Conservation (phyloP, 2,113 vertebrate genomes). For the Actinemys pallida region DNA sequence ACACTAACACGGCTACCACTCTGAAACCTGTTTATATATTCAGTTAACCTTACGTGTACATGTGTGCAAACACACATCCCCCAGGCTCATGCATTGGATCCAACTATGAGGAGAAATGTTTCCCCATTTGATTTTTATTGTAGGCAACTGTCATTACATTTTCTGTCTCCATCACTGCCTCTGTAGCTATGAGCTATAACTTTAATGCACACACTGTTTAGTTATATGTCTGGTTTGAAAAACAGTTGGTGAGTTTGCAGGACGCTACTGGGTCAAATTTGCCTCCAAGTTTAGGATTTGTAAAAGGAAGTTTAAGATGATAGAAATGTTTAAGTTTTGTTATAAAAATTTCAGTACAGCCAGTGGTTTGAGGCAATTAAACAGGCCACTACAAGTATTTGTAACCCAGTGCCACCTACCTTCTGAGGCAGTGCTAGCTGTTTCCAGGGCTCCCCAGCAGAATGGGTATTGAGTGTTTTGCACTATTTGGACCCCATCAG, state of each 20-base stretch:
- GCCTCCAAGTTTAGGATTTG: neutral
- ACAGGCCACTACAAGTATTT: neutral
- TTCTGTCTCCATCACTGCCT: neutral
- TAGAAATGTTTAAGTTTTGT: neutral
- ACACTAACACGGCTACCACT: too few relatives aligned
- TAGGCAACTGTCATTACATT: neutral
- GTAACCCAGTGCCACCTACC: neutral
- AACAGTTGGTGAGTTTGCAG: neutral
- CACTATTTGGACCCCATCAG: too few relatives aligned
- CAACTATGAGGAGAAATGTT: neutral
- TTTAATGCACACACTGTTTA: neutral
- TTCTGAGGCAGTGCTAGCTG: neutral
- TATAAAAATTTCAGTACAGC: neutral
- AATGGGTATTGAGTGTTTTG: neutral
- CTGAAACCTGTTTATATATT: neutral
- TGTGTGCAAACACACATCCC: neutral
- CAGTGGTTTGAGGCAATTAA: neutral
- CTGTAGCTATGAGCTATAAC: neutral
- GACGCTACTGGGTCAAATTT: neutral
- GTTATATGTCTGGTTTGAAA: neutral
- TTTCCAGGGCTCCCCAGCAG: neutral
- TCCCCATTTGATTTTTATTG: neutral
- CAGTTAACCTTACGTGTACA: neutral
- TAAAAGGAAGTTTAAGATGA: neutral
- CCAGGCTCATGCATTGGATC: neutral